Base-by-base conservation (phyloP, 2,113 vertebrate species). In the Pavo muticus region DNA sequence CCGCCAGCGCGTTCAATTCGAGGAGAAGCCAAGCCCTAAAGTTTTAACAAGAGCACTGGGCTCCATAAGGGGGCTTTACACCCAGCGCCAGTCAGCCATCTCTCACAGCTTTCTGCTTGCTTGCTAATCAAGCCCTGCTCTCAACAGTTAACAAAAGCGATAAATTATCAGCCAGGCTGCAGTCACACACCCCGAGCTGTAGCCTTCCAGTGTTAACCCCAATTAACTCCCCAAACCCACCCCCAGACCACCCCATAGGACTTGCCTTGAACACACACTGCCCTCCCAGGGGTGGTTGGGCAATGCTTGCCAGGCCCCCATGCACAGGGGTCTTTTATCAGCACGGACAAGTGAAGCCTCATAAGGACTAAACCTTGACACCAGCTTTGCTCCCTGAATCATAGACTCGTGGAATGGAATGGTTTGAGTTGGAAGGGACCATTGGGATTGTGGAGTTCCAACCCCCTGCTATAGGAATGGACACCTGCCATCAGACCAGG, bases 151-250 rank as follows among this genome's bases (percentile, higher is more conserved):
- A 85, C 76, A 44, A 87, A 77, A 81, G 69, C 0, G 0, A 77
- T 57, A n/a, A 80, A 91, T 87, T 20, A 54, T 39, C 79, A 71
- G 24, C 14, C 88, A n/a, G 61, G 64, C 60, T 90, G 32, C 47
- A 7, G 0, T 0, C 37, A 63, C 45, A 60, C 7, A 0, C 63
- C 19, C 40, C 1, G 0, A 0, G 0, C 56, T 47, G 68, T 84
- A 88, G 2, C 87, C 69, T 54, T 64, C 84, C 4, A 2, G 32
- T 1, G 0, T 90, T 68, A 37, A 60, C 68, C 70, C 72, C 3
- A 6, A 24, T 27, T 6, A 6, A 11, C 27, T 59, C 7, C 57
- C 32, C 48, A 50, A 48, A 50, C 48, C 48, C 21, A 11, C 0
- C 0, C 27, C 61, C 50, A 54, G 47, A 85, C 27, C 82, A 59